These are phyloP conservation scores for Philantomba maxwellii DNA, from an alignment of 2,113 vertebrate genomes.

Conservation along the genomic window DNA sequence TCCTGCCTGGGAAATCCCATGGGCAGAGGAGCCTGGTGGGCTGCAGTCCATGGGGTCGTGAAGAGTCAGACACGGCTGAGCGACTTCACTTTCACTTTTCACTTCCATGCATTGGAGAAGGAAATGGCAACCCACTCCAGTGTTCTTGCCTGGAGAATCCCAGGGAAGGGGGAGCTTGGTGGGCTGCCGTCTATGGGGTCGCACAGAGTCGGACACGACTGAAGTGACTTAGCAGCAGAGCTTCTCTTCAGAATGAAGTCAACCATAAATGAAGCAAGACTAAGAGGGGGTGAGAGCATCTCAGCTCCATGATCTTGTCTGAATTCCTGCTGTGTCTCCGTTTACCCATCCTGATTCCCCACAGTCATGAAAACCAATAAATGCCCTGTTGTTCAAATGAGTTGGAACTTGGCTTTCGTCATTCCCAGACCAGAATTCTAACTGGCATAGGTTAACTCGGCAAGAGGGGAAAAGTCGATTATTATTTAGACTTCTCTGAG, in stretches of 20 bases:
- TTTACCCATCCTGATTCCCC: not conserved
- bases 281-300: not conserved
- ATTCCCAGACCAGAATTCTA: constrained; percentile 19
- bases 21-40: too few species aligned
- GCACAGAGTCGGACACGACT: too few species aligned
- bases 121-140: too few species aligned
- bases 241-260: not conserved
- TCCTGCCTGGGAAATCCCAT: too few species aligned
- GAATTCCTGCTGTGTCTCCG: not conserved
- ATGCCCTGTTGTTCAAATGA: not conserved
- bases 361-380: not conserved
- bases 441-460: not conserved
- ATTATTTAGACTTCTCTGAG: not conserved
- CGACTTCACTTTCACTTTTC: too few species aligned
- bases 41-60: too few species aligned
- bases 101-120: too few species aligned
- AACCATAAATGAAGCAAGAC: not conserved
- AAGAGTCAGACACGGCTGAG: too few species aligned
- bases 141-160: too few species aligned
- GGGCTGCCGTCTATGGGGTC: too few species aligned
- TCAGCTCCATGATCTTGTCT: not conserved
- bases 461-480: not conserved
- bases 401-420: not conserved
- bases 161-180: too few species aligned
- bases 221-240: not conserved